Evolutionary conservation across 2,113 vertebrate genomes (phyloP).

Genomic region (Prionailurus bengalensis): DNA sequence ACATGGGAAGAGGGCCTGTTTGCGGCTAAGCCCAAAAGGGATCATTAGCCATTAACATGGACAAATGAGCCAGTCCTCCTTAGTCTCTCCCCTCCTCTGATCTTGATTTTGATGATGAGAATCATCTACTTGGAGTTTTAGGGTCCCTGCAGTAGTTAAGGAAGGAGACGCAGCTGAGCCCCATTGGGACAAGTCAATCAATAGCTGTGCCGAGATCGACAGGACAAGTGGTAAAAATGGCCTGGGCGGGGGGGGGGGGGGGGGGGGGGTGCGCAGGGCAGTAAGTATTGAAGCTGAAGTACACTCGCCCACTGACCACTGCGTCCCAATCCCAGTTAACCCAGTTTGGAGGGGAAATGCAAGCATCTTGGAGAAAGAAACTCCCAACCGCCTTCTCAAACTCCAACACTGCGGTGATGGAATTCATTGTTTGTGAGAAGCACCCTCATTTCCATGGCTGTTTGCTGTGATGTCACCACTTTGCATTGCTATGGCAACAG

Average conservation of each 20-base stretch:
- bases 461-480: constrained; percentile 62
- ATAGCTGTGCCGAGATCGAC: background rate
- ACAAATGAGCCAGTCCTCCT: background rate
- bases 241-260: background rate
- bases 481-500: constrained; percentile 39
- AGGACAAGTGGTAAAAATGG: background rate
- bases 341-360: background rate
- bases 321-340: background rate
- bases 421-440: background rate
- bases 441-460: background rate
- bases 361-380: background rate
- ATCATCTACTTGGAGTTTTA: constrained; percentile 54
- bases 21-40: constrained; percentile 7
- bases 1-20: background rate
- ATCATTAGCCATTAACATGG: constrained; percentile 52
- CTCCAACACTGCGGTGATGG: background rate
- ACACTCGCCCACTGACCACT: background rate
- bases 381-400: background rate
- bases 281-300: background rate
- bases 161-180: background rate
- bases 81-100: constrained; percentile 16
- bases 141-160: constrained; percentile 10
- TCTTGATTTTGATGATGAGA: constrained; percentile 59
- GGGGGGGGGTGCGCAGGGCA: background rate
- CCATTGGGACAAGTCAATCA: background rate